A percentile compares a stretch with the other conserved stretches of the same genome.
These are phyloP conservation scores for Clunio marinus DNA, from an alignment of 2,888 invertebrate species.

Conservation along the genomic window DNA sequence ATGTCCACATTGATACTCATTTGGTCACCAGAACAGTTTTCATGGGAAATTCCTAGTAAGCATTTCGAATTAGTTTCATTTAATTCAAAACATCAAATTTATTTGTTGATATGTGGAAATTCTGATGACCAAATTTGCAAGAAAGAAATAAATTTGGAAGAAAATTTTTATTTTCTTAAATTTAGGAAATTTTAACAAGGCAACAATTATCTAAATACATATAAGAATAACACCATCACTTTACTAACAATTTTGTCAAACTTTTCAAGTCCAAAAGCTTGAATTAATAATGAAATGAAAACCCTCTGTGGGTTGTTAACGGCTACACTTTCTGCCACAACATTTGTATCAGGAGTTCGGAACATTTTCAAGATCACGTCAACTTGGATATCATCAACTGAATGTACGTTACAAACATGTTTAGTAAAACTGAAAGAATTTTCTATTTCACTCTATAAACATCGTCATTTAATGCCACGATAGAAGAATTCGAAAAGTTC, in stretches of 20 bases:
- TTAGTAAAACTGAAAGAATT: no score
- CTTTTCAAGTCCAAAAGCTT: neutral
- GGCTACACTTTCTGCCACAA: neutral
- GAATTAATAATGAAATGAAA: neutral
- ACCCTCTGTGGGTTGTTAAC: neutral
- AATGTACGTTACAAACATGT: no score
- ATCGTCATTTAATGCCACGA: neutral
- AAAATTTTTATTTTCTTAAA: no score
- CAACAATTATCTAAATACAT: no score
- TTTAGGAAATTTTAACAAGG: no score
- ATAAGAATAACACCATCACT: neutral
- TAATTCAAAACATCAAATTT: neutral
- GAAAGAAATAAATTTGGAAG: no score
- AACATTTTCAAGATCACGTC: no score
- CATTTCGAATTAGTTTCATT: neutral
- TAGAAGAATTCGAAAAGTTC: neutral
- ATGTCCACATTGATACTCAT: neutral
- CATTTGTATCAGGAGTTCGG: neutral
- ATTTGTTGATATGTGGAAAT: neutral
- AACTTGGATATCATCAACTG: no score
- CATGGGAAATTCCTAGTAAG: no score
- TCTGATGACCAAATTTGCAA: no score
- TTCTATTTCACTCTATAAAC: no score
- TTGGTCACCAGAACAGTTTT: neutral
- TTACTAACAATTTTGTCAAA: neutral